Evolutionary conservation across 2,113 vertebrate species (phyloP).

Genomic region (Condylura cristata): DNA sequence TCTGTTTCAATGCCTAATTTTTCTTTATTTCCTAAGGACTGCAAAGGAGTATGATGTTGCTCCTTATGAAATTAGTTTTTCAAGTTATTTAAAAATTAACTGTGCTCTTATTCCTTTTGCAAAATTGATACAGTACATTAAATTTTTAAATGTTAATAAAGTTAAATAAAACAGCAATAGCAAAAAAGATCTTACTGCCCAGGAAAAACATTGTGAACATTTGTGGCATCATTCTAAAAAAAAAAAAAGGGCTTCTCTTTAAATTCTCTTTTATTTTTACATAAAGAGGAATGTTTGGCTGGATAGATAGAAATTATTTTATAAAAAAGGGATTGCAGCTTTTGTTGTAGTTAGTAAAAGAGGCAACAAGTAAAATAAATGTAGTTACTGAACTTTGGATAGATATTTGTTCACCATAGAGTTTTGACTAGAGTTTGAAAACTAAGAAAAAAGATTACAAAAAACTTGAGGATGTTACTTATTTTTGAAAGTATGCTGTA

Average conservation of each 20-base stretch:
- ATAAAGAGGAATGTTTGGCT: not conserved
- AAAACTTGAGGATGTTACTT: constrained; percentile 3
- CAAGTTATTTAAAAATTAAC: not conserved
- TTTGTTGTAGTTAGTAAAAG: constrained; percentile 31
- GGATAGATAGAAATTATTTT: not conserved
- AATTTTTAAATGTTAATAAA: not conserved
- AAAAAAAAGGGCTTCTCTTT: no score
- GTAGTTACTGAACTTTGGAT: not conserved
- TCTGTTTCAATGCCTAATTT: not conserved
- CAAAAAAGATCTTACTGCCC: not conserved
- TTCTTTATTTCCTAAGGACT: constrained; percentile 27
- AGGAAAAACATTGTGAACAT: not conserved
- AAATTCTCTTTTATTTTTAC: not conserved
- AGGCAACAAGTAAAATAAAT: constrained; percentile 22
- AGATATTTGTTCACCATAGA: not conserved
- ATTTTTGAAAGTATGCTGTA: not conserved
- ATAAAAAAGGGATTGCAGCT: not conserved
- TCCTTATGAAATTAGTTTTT: constrained; percentile 34
- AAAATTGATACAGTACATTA: not conserved
- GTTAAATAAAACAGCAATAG: not conserved
- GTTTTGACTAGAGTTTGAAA: constrained; percentile 24
- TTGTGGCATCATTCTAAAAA: not conserved
- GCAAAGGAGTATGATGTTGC: not conserved
- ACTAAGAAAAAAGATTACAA: not conserved
- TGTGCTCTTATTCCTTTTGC: constrained; percentile 1